Evolutionary conservation across 64 coral and sea anemone genomes (phyloP).

Genomic region (Stichodactyla helianthus): DNA sequence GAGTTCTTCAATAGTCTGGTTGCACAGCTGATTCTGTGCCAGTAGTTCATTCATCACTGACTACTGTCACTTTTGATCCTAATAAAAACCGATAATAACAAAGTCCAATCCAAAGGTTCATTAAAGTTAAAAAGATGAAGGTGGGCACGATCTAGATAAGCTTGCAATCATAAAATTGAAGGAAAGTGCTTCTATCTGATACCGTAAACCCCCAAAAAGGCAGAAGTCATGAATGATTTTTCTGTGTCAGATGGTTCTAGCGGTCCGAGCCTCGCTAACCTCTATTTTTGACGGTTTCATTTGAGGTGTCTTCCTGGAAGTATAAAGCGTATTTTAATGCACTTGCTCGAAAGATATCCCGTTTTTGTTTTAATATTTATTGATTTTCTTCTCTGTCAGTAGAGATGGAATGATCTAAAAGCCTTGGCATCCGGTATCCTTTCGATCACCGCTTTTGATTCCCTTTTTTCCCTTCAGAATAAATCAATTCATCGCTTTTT

Average conservation of each 20-base stretch:
- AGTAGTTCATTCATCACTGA: background rate
- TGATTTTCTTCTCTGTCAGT: background rate
- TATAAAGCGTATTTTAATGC: no score
- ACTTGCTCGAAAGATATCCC: no score
- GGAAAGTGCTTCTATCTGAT: background rate
- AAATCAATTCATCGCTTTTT: no score
- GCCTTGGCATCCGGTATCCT: background rate
- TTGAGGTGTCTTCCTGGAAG: no score
- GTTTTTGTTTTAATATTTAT: no score
- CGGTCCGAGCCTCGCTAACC: no score
- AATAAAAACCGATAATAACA: background rate
- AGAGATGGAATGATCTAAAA: background rate
- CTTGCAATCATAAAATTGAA: background rate
- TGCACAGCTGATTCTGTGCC: background rate
- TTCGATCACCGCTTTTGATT: background rate
- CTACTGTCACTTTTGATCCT: background rate
- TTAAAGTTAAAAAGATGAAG: constrained; percentile 2
- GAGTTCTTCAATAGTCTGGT: no score
- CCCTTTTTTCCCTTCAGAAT: no score
- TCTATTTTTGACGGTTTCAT: no score
- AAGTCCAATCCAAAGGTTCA: background rate
- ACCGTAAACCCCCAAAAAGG: background rate
- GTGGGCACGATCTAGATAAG: background rate
- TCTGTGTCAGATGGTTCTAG: background rate
- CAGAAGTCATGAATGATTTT: background rate